Evolutionary conservation across 2,888 invertebrate genomes (phyloP).

Genomic region (Sclerodermus sp.): DNA sequence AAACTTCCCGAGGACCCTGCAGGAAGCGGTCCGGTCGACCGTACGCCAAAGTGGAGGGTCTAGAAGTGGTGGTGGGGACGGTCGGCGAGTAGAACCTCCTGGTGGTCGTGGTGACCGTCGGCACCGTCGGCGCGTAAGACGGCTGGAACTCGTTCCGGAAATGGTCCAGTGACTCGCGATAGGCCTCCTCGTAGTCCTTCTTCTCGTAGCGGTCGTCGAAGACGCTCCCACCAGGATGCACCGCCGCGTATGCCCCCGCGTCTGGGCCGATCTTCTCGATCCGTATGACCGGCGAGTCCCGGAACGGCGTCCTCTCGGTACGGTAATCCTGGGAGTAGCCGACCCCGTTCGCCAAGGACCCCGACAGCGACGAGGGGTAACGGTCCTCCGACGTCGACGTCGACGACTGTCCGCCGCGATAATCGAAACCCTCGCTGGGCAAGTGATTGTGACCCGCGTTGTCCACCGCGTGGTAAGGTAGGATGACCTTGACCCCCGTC

Average conservation of each 20-base stretch:
- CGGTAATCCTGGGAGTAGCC: constrained; percentile 23
- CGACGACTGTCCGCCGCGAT: too few species aligned
- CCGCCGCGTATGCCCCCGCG: too few species aligned
- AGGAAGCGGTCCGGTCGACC: too few species aligned
- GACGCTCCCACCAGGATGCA: not conserved
- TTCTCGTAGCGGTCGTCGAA: not conserved
- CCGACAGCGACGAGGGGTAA: too few species aligned
- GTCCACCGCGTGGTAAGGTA: too few species aligned
- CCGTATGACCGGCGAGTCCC: constrained; percentile 34
- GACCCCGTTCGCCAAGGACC: too few species aligned
- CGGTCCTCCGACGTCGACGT: too few species aligned
- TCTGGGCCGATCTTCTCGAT: constrained; percentile 31
- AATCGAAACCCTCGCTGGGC: too few species aligned
- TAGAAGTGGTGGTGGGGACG: constrained; percentile 38
- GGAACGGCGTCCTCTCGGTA: constrained; percentile 21
- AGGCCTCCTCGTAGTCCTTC: not conserved
- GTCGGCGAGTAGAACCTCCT: constrained; percentile 48
- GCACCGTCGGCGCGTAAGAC: constrained; percentile 50
- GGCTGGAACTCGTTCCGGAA: constrained; percentile 37
- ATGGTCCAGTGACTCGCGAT: constrained; percentile 6
- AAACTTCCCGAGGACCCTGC: too few species aligned
- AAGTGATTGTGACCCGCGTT: too few species aligned
- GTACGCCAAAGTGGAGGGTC: too few species aligned
- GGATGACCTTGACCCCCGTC: too few species aligned
- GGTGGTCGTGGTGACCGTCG: constrained; percentile 48